phyloP scores from a whole-genome alignment of 1,140 invertebrate species.

The Drosophila persimilis region DNA sequence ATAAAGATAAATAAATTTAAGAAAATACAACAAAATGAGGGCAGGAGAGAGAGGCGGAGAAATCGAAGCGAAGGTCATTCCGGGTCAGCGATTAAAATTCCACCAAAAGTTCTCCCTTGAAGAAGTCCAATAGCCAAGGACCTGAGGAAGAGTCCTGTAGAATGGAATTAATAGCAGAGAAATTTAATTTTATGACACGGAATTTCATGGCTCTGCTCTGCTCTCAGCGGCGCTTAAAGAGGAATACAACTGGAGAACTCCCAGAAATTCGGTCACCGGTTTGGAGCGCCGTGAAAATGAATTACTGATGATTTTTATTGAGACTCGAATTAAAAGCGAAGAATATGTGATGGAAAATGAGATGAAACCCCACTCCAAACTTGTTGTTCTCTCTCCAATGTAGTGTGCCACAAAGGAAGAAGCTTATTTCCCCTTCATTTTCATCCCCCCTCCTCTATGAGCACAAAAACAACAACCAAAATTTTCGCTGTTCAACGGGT shows the following conservation, averaged over 20 bases:
- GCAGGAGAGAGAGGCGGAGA: neutral
- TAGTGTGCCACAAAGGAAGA: constrained; percentile 33
- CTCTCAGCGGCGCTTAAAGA: constrained; percentile 25
- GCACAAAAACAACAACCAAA: constrained; percentile 39
- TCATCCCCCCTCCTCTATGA: neutral
- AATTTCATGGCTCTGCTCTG: constrained; percentile 32
- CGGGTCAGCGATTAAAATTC: constrained; percentile 54
- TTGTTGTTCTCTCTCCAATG: constrained; percentile 2
- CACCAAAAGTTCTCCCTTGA: neutral
- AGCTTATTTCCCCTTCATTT: neutral
- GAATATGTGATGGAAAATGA: constrained; percentile 32
- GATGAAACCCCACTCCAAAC: constrained; percentile 2
- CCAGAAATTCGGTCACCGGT: neutral
- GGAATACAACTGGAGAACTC: constrained; percentile 25
- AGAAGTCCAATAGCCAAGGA: neutral
- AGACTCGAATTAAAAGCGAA: constrained; percentile 21
- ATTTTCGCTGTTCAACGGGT: constrained; percentile 40
- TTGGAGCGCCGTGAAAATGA: constrained; percentile 36
- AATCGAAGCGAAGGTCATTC: constrained; percentile 50
- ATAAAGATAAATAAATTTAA: constrained; percentile 54
- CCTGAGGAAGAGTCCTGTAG: neutral
- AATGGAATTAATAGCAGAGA: constrained; percentile 50
- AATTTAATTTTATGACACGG: constrained; percentile 49
- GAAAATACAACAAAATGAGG: constrained; percentile 22
- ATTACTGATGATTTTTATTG: constrained; percentile 47